Evolutionary conservation across 1,140 invertebrate species (phyloP).

Genomic region (Zaprionus tsacasi): DNA sequence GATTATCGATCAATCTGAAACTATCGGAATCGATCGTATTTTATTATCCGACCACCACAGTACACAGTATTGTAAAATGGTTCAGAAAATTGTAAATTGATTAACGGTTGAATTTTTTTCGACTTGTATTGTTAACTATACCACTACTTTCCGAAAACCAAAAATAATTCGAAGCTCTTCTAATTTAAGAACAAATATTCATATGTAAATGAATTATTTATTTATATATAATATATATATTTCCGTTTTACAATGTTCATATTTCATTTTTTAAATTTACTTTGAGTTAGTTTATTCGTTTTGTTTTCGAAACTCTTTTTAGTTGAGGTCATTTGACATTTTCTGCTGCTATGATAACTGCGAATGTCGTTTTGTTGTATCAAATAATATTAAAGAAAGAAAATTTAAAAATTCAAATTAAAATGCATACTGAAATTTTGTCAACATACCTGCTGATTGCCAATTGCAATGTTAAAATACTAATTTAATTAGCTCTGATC

Average conservation of each 20-base stretch:
- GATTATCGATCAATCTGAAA: not conserved
- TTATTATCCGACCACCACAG: not conserved
- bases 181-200: not conserved
- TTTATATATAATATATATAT: conserved; percentile 9
- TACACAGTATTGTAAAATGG: not conserved
- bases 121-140: too few relatives aligned
- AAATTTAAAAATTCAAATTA: not conserved
- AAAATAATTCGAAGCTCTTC: not conserved
- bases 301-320: conserved; percentile 20
- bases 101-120: too few relatives aligned
- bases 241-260: conserved; percentile 13
- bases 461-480: conserved; percentile 1
- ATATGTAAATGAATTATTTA: conserved; percentile 26
- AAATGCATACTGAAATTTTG: not conserved
- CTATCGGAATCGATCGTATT: not conserved
- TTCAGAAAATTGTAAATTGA: not conserved
- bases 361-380: conserved; percentile 9
- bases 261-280: conserved; percentile 15
- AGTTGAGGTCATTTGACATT: conserved; percentile 19
- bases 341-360: not conserved
- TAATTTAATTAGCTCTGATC: conserved; percentile 23
- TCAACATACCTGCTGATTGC: conserved; percentile 2
- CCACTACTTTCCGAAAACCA: too few relatives aligned
- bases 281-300: conserved; percentile 19
- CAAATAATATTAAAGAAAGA: not conserved